Percentiles rank a stretch among this genome's conserved stretches.
phyloP scores from a whole-genome alignment of 2,113 vertebrate species.

The Oreocharis arfaki region DNA sequence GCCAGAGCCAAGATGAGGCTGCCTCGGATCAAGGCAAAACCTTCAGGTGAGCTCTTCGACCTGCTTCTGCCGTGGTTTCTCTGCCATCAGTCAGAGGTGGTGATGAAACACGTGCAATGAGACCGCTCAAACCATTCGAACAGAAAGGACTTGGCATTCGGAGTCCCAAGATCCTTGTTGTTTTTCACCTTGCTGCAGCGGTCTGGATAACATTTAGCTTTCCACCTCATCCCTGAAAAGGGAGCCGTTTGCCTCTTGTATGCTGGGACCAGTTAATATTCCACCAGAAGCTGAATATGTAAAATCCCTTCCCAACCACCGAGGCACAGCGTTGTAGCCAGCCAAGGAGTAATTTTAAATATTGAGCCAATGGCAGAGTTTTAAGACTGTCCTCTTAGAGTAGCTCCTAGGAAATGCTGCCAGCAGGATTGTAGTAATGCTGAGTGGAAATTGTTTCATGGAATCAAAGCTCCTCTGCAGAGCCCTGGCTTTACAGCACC shows the following conservation, averaged over 20 bases:
- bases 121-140: not conserved
- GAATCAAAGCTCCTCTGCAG: not conserved
- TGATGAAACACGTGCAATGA: not conserved
- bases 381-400: not conserved
- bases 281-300: not conserved
- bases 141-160: not conserved
- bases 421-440: not conserved
- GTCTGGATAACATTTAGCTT: not conserved
- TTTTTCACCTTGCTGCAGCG: not conserved
- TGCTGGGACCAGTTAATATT: not conserved
- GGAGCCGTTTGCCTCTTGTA: not conserved
- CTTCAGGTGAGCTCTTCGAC: not conserved
- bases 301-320: not conserved
- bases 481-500: not conserved
- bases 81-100: accelerated
- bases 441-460: not conserved
- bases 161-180: not conserved
- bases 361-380: not conserved
- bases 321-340: not conserved
- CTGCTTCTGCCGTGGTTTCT: not conserved
- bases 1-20: not conserved
- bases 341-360: not conserved
- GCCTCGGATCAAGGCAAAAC: not conserved
- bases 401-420: not conserved
- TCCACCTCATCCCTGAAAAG: not conserved